These are phyloP conservation scores for Notospermus geniculatus DNA, from an alignment of 1,140 invertebrate genomes.

Conservation along the genomic window DNA sequence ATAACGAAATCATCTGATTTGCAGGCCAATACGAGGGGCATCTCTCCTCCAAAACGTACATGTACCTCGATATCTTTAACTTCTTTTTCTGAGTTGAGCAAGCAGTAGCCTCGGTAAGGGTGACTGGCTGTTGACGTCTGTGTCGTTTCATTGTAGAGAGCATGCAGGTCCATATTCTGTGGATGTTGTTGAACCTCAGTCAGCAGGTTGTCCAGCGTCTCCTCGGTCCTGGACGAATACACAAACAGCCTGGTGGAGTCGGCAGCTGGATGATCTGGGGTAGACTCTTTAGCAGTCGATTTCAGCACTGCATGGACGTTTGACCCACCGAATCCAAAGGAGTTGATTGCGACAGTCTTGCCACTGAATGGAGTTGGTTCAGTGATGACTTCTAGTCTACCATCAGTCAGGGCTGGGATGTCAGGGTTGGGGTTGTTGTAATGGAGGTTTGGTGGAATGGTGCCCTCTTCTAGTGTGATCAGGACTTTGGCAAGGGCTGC, in stretches of 20 bases:
- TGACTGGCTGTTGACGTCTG: conserved; percentile 69
- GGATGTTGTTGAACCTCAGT: conserved; percentile 58
- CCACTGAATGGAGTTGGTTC: conserved; percentile 78
- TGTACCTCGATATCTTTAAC: conserved; percentile 36
- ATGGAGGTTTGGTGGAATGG: conserved; percentile 89
- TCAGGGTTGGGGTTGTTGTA: conserved; percentile 82
- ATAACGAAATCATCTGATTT: not conserved
- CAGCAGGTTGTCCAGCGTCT: conserved; percentile 71
- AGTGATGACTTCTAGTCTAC: conserved; percentile 81
- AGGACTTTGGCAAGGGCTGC: conserved; percentile 86
- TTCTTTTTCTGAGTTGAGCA: conserved; percentile 60
- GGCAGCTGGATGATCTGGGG: conserved; percentile 50
- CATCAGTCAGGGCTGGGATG: conserved; percentile 82
- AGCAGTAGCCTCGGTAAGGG: conserved; percentile 72
- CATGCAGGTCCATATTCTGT: conserved; percentile 73
- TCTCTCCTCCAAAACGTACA: not conserved
- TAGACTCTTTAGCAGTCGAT: conserved; percentile 50
- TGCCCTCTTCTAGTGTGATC: conserved; percentile 82
- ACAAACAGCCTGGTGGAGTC: conserved; percentile 68
- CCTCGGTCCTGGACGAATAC: conserved; percentile 81
- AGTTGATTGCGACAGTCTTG: conserved; percentile 84
- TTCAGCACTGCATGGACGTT: conserved; percentile 89
- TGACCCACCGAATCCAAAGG: conserved; percentile 96
- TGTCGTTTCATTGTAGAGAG: conserved; percentile 74
- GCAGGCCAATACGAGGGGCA: no score